A percentile compares a stretch with the other conserved stretches of the same genome.
Conservation (phyloP, 2,797 vertebrate genomes). For the Philypnodon macrostomus region DNA sequence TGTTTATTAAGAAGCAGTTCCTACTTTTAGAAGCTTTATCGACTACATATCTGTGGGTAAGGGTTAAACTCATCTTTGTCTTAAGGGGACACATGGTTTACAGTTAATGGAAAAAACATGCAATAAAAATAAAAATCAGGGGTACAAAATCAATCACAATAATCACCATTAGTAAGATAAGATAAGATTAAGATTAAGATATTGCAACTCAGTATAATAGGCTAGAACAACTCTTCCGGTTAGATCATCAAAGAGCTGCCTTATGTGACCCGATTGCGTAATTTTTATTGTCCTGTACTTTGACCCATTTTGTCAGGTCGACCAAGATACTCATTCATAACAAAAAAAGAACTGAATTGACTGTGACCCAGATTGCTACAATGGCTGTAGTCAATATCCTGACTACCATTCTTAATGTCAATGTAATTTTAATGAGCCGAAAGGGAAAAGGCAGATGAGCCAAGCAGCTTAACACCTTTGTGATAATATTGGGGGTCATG, state of each 20-base stretch:
- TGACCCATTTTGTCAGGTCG: constrained; percentile 22
- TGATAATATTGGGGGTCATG: background rate
- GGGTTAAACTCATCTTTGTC: no score
- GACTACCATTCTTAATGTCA: no score
- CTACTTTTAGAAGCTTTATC: constrained; percentile 12
- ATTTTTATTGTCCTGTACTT: constrained; percentile 30
- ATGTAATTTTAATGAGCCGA: background rate
- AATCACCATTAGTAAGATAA: no score
- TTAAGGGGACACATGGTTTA: no score
- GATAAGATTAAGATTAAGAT: no score
- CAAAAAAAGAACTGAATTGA: constrained; percentile 9
- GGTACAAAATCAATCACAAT: no score
- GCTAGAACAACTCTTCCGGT: background rate
- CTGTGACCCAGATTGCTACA: background rate
- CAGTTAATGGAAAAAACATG: no score
- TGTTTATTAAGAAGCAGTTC: constrained; percentile 37
- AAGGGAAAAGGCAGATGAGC: background rate
- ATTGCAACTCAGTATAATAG: no score
- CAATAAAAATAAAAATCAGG: no score
- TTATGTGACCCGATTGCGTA: background rate
- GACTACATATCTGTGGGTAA: constrained; percentile 19
- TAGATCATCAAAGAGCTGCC: background rate
- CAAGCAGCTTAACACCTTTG: background rate
- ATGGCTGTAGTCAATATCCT: background rate
- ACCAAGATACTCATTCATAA: constrained; percentile 27